phyloP scores from a whole-genome alignment of 2,888 invertebrate genomes.

The Timema cristinae region DNA sequence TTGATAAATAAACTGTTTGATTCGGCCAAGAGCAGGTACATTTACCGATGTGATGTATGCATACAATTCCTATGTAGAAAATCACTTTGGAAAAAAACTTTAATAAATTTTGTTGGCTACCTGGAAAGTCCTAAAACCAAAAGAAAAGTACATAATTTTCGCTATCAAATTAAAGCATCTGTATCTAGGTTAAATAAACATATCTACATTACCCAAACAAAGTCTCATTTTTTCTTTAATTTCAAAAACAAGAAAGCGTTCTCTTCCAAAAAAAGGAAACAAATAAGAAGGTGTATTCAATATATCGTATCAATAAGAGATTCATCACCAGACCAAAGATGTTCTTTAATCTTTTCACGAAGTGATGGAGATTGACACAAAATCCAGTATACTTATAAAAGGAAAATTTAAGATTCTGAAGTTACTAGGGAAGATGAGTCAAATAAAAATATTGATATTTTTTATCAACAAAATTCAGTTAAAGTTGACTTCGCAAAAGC shows the following conservation, averaged over 20 bases:
- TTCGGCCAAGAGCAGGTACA: too few species aligned
- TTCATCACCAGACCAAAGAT: background rate
- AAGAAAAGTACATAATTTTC: background rate
- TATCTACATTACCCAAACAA: background rate
- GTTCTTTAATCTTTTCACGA: background rate
- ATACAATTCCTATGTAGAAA: too few species aligned
- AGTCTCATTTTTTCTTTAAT: constrained; percentile 1
- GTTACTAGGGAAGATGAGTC: background rate
- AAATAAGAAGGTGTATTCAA: background rate
- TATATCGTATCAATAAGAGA: background rate
- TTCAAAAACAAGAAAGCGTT: background rate
- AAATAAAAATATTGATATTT: background rate
- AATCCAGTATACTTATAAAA: background rate
- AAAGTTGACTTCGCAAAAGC: background rate
- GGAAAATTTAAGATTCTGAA: background rate
- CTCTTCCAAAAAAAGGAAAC: too few species aligned
- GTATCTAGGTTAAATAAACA: background rate
- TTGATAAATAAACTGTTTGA: too few species aligned
- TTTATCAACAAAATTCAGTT: background rate
- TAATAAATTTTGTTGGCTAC: too few species aligned
- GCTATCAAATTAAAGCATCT: background rate
- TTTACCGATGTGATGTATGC: too few species aligned
- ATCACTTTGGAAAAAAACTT: too few species aligned
- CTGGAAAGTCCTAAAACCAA: too few species aligned
- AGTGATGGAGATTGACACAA: background rate